Percentiles rank a stretch among this genome's conserved stretches.
Evolutionary conservation across 2,888 invertebrate genomes (phyloP).

Genomic region (Pterostichus madidus): DNA sequence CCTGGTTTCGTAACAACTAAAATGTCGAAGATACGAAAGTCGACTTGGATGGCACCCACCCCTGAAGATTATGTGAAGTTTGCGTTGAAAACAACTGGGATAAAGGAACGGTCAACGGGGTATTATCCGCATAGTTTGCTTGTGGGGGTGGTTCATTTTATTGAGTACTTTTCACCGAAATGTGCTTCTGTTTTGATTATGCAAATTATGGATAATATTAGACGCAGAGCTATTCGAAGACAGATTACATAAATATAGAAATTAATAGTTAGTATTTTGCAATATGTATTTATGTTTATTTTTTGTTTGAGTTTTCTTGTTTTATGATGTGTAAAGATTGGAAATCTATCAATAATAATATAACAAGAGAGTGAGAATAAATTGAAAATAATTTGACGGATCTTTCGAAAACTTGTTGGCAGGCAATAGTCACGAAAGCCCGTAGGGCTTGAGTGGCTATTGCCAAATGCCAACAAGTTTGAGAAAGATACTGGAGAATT

Average conservation of each 20-base stretch:
- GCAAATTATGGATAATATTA: constrained; percentile 83
- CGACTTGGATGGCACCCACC: constrained; percentile 87
- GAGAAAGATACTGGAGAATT: no score
- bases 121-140: constrained; percentile 86
- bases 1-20: constrained; percentile 96
- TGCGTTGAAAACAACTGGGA: constrained; percentile 86
- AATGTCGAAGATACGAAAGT: constrained; percentile 89
- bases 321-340: no score
- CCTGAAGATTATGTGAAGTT: constrained; percentile 86
- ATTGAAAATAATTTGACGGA: no score
- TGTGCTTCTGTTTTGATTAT: constrained; percentile 82
- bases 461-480: no score
- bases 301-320: no score
- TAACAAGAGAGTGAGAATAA: no score
- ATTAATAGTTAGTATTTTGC: neutral
- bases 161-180: constrained; percentile 79
- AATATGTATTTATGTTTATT: no score
- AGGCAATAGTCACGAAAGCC: no score
- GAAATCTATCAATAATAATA: no score
- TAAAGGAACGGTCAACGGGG: constrained; percentile 85
- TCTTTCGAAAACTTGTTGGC: no score
- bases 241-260: constrained; percentile 32
- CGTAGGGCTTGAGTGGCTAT: no score
- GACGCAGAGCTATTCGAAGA: constrained; percentile 79
- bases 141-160: constrained; percentile 77